phyloP scores from a whole-genome alignment of 2,888 invertebrate genomes.

The Calameuta filiformis region DNA sequence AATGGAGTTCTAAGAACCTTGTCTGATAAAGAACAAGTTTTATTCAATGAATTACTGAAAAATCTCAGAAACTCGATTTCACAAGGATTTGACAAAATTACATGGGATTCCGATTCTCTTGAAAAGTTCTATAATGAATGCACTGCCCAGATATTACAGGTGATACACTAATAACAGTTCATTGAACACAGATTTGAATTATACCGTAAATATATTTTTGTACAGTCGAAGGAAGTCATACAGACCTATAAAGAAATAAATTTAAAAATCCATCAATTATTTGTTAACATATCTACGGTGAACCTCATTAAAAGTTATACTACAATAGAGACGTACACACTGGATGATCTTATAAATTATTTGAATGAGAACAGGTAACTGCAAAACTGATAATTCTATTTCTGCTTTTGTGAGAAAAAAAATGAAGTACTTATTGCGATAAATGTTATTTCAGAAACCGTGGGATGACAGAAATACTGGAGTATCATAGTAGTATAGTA shows the following conservation, averaged over 20 bases:
- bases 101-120: constrained; percentile 77
- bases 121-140: constrained; percentile 78
- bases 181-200: background rate
- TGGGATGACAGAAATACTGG: background rate
- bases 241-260: constrained; percentile 80
- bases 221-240: background rate
- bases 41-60: constrained; percentile 70
- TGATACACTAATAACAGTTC: constrained; percentile 46
- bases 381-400: background rate
- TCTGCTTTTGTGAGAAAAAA: background rate
- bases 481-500: background rate
- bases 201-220: background rate
- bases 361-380: constrained; percentile 18
- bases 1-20: constrained; percentile 79
- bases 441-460: background rate
- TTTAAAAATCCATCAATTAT: constrained; percentile 73
- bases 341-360: constrained; percentile 15
- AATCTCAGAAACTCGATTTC: constrained; percentile 72
- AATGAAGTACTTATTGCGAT: background rate
- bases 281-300: constrained; percentile 73
- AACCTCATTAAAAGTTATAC: constrained; percentile 14
- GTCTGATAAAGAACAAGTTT: constrained; percentile 77
- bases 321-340: constrained; percentile 4
- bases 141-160: constrained; percentile 73
- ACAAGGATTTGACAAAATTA: constrained; percentile 76